A percentile compares a stretch with the other conserved stretches of the same genome.
Evolutionary conservation across 2,797 vertebrate species (phyloP).

Genomic region (Urosaurus nigricauda): DNA sequence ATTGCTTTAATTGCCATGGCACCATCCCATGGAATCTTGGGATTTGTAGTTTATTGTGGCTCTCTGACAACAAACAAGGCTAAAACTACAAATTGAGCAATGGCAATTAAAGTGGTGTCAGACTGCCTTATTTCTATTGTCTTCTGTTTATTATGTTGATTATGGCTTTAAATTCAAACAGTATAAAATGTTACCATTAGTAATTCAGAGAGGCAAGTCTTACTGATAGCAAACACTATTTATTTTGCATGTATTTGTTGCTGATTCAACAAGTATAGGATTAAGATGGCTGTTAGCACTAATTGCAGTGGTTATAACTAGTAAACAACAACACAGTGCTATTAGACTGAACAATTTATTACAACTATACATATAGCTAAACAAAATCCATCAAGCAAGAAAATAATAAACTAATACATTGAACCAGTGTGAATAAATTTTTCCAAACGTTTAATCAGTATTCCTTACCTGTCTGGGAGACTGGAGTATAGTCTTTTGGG

Average conservation of each 20-base stretch:
- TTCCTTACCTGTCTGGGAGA: constrained; percentile 58
- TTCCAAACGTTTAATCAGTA: not conserved
- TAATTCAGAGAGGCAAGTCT: not conserved
- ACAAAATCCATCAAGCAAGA: not conserved
- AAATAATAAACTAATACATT: constrained; percentile 30
- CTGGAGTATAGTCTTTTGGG: constrained; percentile 11
- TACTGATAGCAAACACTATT: not conserved
- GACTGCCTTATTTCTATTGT: too few species aligned
- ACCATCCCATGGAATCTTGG: too few species aligned
- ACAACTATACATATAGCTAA: not conserved
- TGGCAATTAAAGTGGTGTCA: too few species aligned
- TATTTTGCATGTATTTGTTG: not conserved
- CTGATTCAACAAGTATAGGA: not conserved
- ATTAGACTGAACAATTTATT: not conserved
- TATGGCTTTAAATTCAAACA: not conserved
- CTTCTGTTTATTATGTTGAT: not conserved
- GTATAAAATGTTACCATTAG: not conserved
- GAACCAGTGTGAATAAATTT: not conserved
- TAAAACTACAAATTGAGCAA: too few species aligned
- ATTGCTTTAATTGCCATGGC: too few species aligned
- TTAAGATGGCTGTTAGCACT: not conserved
- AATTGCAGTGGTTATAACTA: constrained; percentile 5
- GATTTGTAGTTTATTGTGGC: too few species aligned
- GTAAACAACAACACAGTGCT: constrained; percentile 3
- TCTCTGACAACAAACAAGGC: too few species aligned